These are phyloP conservation scores for Teleogryllus oceanicus DNA, from an alignment of 2,888 invertebrate species.

Conservation along the genomic window DNA sequence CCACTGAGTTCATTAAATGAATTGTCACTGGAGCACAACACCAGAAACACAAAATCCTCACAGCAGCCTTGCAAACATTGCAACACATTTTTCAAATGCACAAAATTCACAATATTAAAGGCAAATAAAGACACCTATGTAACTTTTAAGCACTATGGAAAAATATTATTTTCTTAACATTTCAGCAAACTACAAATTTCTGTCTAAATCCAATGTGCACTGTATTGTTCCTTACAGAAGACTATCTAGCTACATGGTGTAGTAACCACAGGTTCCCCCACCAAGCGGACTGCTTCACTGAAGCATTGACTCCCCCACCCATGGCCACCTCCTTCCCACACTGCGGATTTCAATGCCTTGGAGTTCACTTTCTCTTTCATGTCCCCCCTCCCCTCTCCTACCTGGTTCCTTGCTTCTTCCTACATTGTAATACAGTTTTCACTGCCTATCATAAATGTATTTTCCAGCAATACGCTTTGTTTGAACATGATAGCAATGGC, in stretches of 20 bases:
- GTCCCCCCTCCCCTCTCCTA: background rate
- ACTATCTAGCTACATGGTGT: background rate
- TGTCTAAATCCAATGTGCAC: background rate
- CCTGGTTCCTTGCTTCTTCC: background rate
- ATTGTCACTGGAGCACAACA: too few species aligned
- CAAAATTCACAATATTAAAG: too few species aligned
- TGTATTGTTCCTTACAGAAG: background rate
- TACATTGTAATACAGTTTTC: background rate
- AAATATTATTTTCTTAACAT: background rate
- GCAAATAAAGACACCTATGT: background rate
- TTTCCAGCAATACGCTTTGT: background rate
- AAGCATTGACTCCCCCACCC: background rate
- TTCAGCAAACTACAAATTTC: background rate
- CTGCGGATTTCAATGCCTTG: background rate
- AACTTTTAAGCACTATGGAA: background rate
- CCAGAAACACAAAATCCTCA: too few species aligned
- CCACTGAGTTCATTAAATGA: too few species aligned
- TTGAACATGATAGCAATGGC: too few species aligned
- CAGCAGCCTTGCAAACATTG: too few species aligned
- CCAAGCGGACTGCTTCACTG: background rate
- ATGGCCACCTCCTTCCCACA: background rate
- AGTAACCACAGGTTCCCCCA: background rate
- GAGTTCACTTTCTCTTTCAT: background rate
- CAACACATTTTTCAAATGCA: too few species aligned
- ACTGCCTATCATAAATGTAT: background rate